Percentiles rank a stretch among this genome's conserved stretches.
Conservation (phyloP, 1,140 invertebrate species). For the Drosophila eugracilis region DNA sequence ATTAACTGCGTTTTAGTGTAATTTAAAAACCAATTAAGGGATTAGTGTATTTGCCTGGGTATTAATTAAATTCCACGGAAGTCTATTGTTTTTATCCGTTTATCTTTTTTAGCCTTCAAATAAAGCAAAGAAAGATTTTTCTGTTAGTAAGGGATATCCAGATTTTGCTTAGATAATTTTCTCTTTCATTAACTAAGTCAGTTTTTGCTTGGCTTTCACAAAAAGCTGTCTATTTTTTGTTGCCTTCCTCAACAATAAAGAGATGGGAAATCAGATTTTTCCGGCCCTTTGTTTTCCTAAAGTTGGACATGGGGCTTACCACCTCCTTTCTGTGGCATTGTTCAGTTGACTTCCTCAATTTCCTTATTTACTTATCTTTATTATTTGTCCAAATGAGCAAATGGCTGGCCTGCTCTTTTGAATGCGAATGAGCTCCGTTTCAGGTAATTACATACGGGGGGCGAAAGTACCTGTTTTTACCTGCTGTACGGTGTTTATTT, state of each 20-base stretch:
- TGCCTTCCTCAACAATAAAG: not conserved
- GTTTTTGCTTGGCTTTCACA: conserved; percentile 12
- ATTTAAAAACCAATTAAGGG: not conserved
- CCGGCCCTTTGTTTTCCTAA: conserved; percentile 16
- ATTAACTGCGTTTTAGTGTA: not conserved
- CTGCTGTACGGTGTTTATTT: conserved; percentile 29
- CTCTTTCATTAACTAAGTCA: conserved; percentile 25
- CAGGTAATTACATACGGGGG: conserved; percentile 31
- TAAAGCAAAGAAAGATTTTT: too few relatives aligned
- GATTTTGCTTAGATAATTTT: conserved; percentile 29
- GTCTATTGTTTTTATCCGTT: too few relatives aligned
- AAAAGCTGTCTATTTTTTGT: not conserved
- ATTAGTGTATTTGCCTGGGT: not conserved
- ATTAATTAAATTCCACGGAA: not conserved
- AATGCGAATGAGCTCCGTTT: conserved; percentile 38
- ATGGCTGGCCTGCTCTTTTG: conserved; percentile 21
- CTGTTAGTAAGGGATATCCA: not conserved
- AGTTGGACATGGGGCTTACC: conserved; percentile 1
- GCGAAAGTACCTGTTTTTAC: conserved; percentile 13
- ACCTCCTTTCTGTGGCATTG: conserved; percentile 8
- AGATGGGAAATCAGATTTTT: conserved; percentile 28
- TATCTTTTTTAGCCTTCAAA: too few relatives aligned
- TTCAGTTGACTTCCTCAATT: conserved; percentile 36
- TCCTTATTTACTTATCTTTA: conserved; percentile 34
- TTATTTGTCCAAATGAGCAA: conserved; percentile 47